Evolutionary conservation across 2,888 invertebrate genomes (phyloP), one percentile per base, ranked within the genome.

Genomic region (Macaria liturata): DNA sequence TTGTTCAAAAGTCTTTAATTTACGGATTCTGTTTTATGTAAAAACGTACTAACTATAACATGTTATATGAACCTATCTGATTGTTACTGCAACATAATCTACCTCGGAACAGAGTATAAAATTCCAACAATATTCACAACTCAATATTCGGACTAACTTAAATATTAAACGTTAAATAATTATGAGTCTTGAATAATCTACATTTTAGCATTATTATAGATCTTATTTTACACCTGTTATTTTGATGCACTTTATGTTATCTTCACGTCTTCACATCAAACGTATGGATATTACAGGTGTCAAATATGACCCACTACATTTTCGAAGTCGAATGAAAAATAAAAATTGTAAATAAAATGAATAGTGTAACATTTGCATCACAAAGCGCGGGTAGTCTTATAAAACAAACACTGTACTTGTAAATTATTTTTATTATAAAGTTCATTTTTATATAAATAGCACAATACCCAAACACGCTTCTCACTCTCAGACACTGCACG

Each of bases 341-440:
- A 3, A 37, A 37, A 37, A 37, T 37, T 0, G 4, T 6, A 37
- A 4, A 37, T 6, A 37, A 37, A 37, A 6, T 6, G 1, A 37
- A 37, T 6, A 37, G 5, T 6, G 4, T 37, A 6, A 1, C 5
- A 4, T 37, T 6, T 7, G 34, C n/a, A 49, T 57, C 57, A 62
- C 64, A 65, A 61, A 61, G 64, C 54, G 49, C 54, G 51, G 54
- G 54, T 45, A 34, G 34, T 39, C 49, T 58, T 54, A 54, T 7
- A 40, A 65, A 68, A 63, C 53, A 68, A 56, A 63, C 55, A 52
- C 64, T 66, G 68, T 68, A 68, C 66, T 68, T 79, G 84, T 88
- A 86, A 87, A 85, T 84, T 86, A 83, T 85, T 90, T 91, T 90
- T 90, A 91, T 90, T 91, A 91, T 88, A 91, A 91, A 91, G 86